phyloP scores from a whole-genome alignment of 2,797 vertebrate species.

The Notolabrus celidotus region DNA sequence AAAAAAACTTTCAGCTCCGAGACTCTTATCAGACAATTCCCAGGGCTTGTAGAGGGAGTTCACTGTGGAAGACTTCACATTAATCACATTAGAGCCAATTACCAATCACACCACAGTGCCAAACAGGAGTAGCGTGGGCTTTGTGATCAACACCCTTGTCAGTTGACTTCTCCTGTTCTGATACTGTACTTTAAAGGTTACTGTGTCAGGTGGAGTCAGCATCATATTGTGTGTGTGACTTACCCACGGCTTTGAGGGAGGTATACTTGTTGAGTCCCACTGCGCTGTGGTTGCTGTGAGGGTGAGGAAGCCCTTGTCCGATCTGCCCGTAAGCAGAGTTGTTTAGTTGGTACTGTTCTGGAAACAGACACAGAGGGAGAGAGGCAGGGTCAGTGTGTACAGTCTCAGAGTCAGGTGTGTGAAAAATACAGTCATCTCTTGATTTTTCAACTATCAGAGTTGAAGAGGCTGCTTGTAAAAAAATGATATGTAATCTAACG shows the following conservation, averaged over 20 bases:
- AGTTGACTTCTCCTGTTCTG: constrained; percentile 40
- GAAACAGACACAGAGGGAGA: constrained; percentile 28
- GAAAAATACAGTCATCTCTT: too few species aligned
- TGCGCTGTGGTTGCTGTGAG: constrained; percentile 85
- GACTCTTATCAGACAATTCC: neutral
- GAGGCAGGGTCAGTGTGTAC: neutral
- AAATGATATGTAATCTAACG: too few species aligned
- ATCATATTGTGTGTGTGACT: constrained; percentile 72
- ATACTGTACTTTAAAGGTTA: constrained; percentile 67
- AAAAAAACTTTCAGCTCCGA: neutral
- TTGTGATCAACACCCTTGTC: constrained; percentile 45
- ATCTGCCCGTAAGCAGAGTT: constrained; percentile 77
- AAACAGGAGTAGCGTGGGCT: constrained; percentile 13
- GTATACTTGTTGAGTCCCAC: constrained; percentile 87
- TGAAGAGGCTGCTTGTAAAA: too few species aligned
- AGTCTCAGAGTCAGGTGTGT: neutral
- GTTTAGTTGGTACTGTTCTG: constrained; percentile 92
- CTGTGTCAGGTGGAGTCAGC: constrained; percentile 58
- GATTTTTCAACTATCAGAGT: too few species aligned
- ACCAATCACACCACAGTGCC: constrained; percentile 7
- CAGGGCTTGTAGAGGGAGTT: neutral
- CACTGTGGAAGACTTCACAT: neutral
- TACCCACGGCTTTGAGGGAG: constrained; percentile 92
- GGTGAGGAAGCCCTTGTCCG: constrained; percentile 81
- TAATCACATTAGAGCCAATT: neutral